These are phyloP conservation scores for Nycticorax nycticorax DNA, from an alignment of 2,113 vertebrate genomes.

Conservation along the genomic window DNA sequence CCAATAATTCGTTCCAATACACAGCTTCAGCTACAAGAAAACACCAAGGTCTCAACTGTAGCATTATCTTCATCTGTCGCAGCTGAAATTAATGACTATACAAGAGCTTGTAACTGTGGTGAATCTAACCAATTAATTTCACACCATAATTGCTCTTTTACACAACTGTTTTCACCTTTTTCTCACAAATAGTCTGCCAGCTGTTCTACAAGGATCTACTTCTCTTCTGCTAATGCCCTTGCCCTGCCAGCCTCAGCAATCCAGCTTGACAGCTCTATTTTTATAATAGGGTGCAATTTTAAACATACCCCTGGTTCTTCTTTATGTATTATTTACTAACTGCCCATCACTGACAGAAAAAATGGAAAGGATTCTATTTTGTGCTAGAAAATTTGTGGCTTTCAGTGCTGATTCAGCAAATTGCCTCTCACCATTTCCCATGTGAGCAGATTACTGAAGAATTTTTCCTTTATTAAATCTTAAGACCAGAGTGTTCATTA, in stretches of 20 bases:
- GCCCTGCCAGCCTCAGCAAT: neutral
- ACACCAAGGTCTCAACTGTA: neutral
- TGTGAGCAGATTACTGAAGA: neutral
- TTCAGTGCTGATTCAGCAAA: constrained; percentile 9
- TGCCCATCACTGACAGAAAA: neutral
- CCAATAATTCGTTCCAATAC: neutral
- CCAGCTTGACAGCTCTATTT: neutral
- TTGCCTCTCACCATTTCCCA: neutral
- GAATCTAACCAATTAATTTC: constrained; percentile 33
- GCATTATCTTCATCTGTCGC: neutral
- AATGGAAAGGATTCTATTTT: neutral
- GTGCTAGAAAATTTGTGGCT: neutral
- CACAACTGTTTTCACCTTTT: neutral
- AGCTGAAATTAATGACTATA: neutral
- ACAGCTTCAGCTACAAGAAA: neutral
- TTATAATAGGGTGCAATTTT: constrained; percentile 14
- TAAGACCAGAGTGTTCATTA: neutral
- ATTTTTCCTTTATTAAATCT: neutral
- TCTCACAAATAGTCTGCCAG: neutral
- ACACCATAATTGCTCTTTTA: neutral
- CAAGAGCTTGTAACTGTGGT: neutral
- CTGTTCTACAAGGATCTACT: neutral
- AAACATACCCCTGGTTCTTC: neutral
- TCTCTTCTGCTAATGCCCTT: neutral
- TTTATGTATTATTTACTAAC: constrained; percentile 36